Base-by-base conservation (phyloP, 2,113 vertebrate genomes). In the Ammodramus savannarum region DNA sequence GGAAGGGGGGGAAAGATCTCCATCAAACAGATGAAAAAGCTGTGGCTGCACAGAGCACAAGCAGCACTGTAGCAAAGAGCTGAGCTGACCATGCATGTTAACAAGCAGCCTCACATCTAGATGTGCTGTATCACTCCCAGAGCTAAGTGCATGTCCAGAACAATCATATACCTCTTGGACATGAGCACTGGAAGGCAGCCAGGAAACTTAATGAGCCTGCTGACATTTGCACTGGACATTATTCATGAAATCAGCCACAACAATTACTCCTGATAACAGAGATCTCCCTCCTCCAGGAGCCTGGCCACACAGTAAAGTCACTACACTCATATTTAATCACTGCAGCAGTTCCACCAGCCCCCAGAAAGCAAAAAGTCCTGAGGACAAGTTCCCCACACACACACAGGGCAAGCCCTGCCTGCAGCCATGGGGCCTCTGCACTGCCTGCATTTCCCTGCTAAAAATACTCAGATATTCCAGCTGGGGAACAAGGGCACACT, bases 191-290 rank as follows among this genome's bases (percentile, higher is more conserved):
- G 94, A 84, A 96, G 39, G 85, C 85, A 75, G 82, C 90, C 95
- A 96, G 86, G 73, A 78, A 96, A 91, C 55, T 87, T 90, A 90
- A 92, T 90, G 74, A 83, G 72, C 87, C 75, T 21, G 80, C 46
- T 88, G 87, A 74, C 85, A 94, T 93, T 95, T 86, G 82, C 52
- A 63, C 75, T 43, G 54, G 34, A 27, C 89, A 63, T 95, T 87
- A 87, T 93, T 79, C 58, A 89, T 76, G 9, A 80, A 94, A 91
- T 54, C 71, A 93, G 66, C 87, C 81, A 75, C 86, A 75, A 49
- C 23, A 5, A 83, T 85, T 91, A 76, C 77, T 79, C 15, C 75
- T 31, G 84, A 87, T 91, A 84, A 89, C 21, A 72, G 49, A 91
- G 66, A 78, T 55, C 69, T 73, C 49, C 44, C 51, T 92, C 73